Percentiles rank a stretch among this genome's conserved stretches.
These are phyloP conservation scores for Phalera bucephala DNA, from an alignment of 2,888 invertebrate species.

Conservation along the genomic window DNA sequence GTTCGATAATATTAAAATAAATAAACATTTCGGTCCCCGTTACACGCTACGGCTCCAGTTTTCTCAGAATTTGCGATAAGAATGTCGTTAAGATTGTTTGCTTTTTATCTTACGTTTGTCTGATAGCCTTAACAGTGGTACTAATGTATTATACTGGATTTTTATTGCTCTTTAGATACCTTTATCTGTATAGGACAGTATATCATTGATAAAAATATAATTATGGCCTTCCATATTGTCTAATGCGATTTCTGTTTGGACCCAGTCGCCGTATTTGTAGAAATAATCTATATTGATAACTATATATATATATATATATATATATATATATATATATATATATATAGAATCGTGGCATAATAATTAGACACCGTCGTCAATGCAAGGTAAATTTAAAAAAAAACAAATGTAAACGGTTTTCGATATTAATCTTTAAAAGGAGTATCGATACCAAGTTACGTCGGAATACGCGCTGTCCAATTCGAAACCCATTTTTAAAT, in stretches of 20 bases:
- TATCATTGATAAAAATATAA: conserved; percentile 42
- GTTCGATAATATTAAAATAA: conserved; percentile 16
- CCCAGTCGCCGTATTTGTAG: no score
- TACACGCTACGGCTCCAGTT: conserved; percentile 30
- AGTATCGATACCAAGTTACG: conserved; percentile 21
- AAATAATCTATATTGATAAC: no score
- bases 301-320: no score
- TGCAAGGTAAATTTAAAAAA: not conserved
- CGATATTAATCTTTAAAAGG: conserved; percentile 25
- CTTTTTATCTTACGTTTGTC: conserved; percentile 63
- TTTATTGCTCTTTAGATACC: conserved; percentile 51
- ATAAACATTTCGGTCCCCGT: conserved; percentile 4
- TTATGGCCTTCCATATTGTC: conserved; percentile 8
- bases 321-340: no score
- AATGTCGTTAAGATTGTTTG: conserved; percentile 65
- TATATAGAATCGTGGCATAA: no score
- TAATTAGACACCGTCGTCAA: no score
- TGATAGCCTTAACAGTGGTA: conserved; percentile 59
- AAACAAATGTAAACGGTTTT: not conserved
- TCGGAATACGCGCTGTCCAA: conserved; percentile 24
- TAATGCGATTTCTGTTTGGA: conserved; percentile 1
- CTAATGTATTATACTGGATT: conserved; percentile 63
- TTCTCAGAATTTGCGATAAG: conserved; percentile 64
- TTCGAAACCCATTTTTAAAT: conserved; percentile 28
- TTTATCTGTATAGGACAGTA: conserved; percentile 48